phyloP scores from a whole-genome alignment of 2,797 vertebrate genomes.

The Catostomus latipinnis region DNA sequence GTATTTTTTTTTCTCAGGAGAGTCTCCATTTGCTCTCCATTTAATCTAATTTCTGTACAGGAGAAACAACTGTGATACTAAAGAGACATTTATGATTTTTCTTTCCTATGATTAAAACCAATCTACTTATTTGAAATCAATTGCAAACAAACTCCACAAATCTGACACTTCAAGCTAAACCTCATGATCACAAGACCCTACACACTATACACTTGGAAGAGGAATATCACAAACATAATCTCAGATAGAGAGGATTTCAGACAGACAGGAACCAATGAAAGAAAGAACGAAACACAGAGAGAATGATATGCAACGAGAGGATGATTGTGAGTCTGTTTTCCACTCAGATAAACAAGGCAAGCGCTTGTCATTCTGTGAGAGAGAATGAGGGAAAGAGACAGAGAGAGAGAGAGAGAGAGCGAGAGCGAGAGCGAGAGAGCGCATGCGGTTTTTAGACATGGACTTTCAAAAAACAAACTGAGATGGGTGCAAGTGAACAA shows the following conservation, averaged over 20 bases:
- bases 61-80: neutral
- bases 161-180: neutral
- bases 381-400: neutral
- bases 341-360: slow-evolving; percentile 74
- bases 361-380: slow-evolving; percentile 68
- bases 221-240: slow-evolving; percentile 9
- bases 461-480: slow-evolving; percentile 43
- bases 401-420: slow-evolving; percentile 34
- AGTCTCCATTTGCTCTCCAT: neutral
- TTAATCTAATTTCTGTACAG: too few species aligned
- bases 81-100: neutral
- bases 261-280: slow-evolving; percentile 16
- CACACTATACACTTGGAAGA: neutral
- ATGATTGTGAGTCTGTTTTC: slow-evolving; percentile 71
- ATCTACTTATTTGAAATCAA: neutral
- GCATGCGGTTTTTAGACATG: slow-evolving; percentile 64
- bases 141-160: neutral
- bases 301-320: slow-evolving; percentile 55
- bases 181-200: neutral
- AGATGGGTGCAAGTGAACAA: slow-evolving; percentile 23
- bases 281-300: slow-evolving; percentile 40
- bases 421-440: slow-evolving; percentile 59
- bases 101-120: too few species aligned
- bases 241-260: slow-evolving; percentile 11
- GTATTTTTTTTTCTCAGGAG: neutral